Percentiles rank a stretch among this genome's conserved stretches.
Evolutionary conservation across 2,113 vertebrate genomes (phyloP).

Genomic region (Daphoenositta chrysoptera): DNA sequence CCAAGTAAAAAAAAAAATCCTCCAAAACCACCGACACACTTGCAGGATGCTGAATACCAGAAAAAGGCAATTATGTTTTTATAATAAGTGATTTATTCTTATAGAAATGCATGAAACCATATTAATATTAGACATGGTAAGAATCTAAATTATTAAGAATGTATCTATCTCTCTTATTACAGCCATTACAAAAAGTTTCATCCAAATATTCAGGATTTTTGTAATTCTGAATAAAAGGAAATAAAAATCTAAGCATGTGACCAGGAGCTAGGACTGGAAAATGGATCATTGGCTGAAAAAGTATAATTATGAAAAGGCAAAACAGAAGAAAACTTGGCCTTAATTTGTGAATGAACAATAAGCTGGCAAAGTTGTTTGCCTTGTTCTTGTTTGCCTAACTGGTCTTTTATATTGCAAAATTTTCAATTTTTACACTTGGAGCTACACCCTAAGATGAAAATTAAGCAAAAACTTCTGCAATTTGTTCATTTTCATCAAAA

Average conservation of each 20-base stretch:
- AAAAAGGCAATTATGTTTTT: background rate
- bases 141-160: background rate
- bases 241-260: background rate
- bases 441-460: background rate
- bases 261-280: background rate
- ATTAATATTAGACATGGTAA: background rate
- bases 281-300: background rate
- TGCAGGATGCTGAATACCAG: background rate
- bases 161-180: background rate
- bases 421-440: background rate
- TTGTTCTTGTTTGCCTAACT: background rate
- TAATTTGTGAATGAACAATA: slow-evolving; percentile 8
- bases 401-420: background rate
- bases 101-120: background rate
- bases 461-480: background rate
- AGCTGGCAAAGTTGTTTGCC: slow-evolving; percentile 18
- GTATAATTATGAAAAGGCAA: background rate
- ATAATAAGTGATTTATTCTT: background rate
- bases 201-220: background rate
- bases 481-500: background rate
- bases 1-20: background rate
- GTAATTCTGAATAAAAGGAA: background rate
- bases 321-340: background rate
- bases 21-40: background rate
- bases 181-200: background rate